Base-by-base conservation (phyloP, 2,888 invertebrate genomes). In the Poecilus cupreus region DNA sequence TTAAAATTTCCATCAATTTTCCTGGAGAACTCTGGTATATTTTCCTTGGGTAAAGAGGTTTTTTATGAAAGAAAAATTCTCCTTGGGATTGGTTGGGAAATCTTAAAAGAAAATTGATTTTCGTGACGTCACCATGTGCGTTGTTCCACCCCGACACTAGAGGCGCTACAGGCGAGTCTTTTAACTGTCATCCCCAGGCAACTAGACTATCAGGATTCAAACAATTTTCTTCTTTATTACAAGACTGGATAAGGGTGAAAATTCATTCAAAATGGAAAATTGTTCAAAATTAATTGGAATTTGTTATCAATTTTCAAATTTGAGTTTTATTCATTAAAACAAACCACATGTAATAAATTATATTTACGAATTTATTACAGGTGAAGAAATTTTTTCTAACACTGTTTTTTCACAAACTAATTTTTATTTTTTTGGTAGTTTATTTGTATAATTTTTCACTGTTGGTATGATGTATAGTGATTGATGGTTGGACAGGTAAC, bases 81-180 rank as follows among this genome's bases (percentile, higher is more conserved):
- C 39, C 16, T 75, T 22, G n/a, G 32, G 77, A 77, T 80, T 75
- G 80, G 3, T 10, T 75, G 46, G 72, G n/a, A 80, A 80, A 80
- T 74, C 60, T 60, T 49, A 18, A 39, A 54, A 10, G 75, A 57
- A 80, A 80, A 80, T 80, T 80, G 80, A 80, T 85, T 85, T 85
- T 84, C 81, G 83, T 85, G 85, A 85, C 85, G 85, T 85, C 85
- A 85, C 80, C 83, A 82, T n/a, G 83, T n/a, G n/a, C n/a, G n/a
- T n/a, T n/a, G n/a, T n/a, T n/a, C n/a, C n/a, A n/a, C n/a, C n/a
- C 82, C 81, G 74, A 37, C 78, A 82, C 82, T 81, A 82, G 83
- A 82, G 80, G 82, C 83, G 82, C 80, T 79, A 75, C 79, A 79
- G 79, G 46, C 18, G 80, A 82, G 82, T 43, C 74, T 81, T 77